phyloP scores from a whole-genome alignment of 2,888 invertebrate genomes.

The Incurvaria masculella region DNA sequence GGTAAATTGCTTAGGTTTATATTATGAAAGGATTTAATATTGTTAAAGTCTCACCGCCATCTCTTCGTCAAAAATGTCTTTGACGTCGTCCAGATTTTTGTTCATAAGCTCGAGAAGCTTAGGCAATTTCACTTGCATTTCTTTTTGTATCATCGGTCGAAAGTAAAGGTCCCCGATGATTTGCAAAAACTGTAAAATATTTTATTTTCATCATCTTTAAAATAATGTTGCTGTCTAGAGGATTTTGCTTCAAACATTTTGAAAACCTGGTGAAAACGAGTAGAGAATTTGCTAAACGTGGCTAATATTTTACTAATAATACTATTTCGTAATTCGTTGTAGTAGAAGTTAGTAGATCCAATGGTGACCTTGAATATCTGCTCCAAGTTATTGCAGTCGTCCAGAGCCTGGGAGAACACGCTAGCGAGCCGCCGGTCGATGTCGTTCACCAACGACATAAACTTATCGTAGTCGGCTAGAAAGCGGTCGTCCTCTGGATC shows the following conservation, averaged over 20 bases:
- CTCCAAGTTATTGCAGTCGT: constrained; percentile 63
- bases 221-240: no score
- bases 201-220: no score
- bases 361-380: constrained; percentile 41
- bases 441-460: constrained; percentile 61
- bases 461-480: constrained; percentile 59
- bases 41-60: constrained; percentile 22
- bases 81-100: constrained; percentile 62
- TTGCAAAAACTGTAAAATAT: constrained; percentile 60
- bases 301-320: no score
- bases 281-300: no score
- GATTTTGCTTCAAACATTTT: no score
- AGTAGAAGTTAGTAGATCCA: no score
- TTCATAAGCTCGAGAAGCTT: constrained; percentile 64
- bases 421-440: constrained; percentile 77
- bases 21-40: no score
- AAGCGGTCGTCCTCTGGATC: constrained; percentile 68
- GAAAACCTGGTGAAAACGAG: no score
- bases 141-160: constrained; percentile 68
- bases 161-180: constrained; percentile 72
- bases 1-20: no score
- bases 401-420: constrained; percentile 76
- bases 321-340: no score
- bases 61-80: constrained; percentile 60
- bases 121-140: constrained; percentile 66